Evolutionary conservation across 2,797 vertebrate species (phyloP), one percentile per base, ranked within the genome.

Genomic region (Champsocephalus esox): DNA sequence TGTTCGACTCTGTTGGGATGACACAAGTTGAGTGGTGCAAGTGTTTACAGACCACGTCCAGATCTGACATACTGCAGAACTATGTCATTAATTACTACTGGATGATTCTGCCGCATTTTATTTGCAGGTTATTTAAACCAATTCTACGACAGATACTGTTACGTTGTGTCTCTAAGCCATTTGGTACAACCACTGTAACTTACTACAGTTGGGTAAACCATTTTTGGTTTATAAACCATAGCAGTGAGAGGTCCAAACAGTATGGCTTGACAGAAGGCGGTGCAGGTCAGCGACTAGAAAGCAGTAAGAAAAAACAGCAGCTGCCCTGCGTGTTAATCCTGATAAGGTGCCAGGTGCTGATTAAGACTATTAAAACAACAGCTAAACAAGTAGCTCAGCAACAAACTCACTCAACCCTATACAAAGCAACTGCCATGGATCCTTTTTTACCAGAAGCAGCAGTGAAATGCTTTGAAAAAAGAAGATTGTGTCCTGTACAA

Each of bases 1-100:
- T 84, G 89, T 84, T 87, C 88, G 92, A 87, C 68, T 94, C 95
- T 94, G 93, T 92, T 93, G 93, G 81, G 93, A 94, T 87, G 88
- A 94, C 89, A 95, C 66, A 93, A 67, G 84, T 89, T 89, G 80
- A 89, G 73, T 78, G 57, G 80, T 79, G 59, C 12, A 41, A 64
- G 51, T 28, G 41, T 74, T 62, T 78, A 70, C 57, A 82, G 61
- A 80, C 64, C 61, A 51, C 55, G 5, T 70, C 70, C 66, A 59
- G 46, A 46, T 41, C 77, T 81, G 0, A 59, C 45, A 58, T 48
- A 38, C 64, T 75, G 12, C 17, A 60, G 21, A 48, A 19, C 44
- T 56, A 10, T 28, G 19, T 9, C 3, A n/a, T n/a, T 2, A 28
- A 41, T 9, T 4, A 50, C 21, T 46, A 41, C 5, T 12, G 14